Percentiles rank a stretch among this genome's conserved stretches.
Conservation (phyloP, 2,888 invertebrate species). For the Belgica antarctica region DNA sequence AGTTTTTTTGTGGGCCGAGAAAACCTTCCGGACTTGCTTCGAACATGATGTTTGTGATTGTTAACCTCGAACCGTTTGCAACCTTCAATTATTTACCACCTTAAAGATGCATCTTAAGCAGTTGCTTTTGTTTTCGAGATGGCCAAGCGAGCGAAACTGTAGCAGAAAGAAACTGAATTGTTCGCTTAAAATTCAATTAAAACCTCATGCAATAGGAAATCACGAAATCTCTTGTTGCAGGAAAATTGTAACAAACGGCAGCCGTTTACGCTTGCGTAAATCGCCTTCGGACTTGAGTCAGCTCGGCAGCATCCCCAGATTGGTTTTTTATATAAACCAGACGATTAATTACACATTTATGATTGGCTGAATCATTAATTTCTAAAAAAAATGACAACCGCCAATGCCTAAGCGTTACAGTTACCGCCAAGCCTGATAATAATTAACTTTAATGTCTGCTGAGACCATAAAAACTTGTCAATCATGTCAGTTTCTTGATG, state of each 20-base stretch:
- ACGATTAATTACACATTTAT: background rate
- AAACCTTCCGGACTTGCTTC: constrained; percentile 27
- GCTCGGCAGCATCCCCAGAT: too few species aligned
- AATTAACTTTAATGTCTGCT: constrained; percentile 7
- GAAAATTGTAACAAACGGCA: background rate
- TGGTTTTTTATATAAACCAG: background rate
- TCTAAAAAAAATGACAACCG: too few species aligned
- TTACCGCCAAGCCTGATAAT: background rate
- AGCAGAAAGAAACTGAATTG: background rate
- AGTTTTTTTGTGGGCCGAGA: background rate
- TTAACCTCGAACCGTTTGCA: constrained; percentile 17
- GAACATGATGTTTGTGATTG: too few species aligned
- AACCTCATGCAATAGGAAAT: constrained; percentile 20
- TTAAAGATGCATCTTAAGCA: constrained; percentile 4
- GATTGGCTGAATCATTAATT: too few species aligned
- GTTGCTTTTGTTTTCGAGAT: background rate
- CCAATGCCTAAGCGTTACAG: too few species aligned
- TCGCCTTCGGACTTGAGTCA: background rate
- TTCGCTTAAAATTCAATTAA: background rate
- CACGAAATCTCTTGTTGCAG: background rate
- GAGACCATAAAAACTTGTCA: background rate
- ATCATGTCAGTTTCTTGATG: background rate
- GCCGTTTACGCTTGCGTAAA: background rate
- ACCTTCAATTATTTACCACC: constrained; percentile 18
- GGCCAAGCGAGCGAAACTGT: constrained; percentile 8